A percentile compares a stretch with the other conserved stretches of the same genome.
Conservation (phyloP, 2,797 vertebrate genomes). For the Zalophus californianus region DNA sequence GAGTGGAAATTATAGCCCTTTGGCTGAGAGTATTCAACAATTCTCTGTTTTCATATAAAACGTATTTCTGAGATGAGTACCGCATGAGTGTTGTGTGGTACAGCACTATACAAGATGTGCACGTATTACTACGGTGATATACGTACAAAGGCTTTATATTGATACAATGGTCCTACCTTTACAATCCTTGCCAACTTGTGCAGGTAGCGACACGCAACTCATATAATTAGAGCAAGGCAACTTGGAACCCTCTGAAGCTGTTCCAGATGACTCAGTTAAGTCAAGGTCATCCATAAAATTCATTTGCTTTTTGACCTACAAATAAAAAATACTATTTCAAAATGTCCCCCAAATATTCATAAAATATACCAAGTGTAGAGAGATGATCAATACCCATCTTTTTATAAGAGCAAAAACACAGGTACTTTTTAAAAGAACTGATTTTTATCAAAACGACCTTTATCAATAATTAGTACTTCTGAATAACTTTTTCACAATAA, state of each 20-base stretch:
- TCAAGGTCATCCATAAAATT: constrained; percentile 90
- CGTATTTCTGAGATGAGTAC: too few relatives aligned
- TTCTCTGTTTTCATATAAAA: too few relatives aligned
- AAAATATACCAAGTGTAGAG: neutral
- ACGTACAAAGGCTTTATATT: neutral
- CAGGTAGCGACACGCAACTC: constrained; percentile 89
- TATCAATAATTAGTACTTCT: constrained; percentile 21
- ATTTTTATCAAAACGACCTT: neutral
- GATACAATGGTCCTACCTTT: constrained; percentile 86
- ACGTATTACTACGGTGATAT: too few relatives aligned
- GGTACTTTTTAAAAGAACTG: neutral
- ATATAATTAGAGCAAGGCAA: constrained; percentile 88
- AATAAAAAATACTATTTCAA: constrained; percentile 47
- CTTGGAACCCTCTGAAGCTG: constrained; percentile 91
- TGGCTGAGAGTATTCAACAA: too few relatives aligned
- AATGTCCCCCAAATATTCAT: neutral
- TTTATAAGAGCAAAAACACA: neutral
- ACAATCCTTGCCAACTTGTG: constrained; percentile 90
- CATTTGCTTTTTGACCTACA: constrained; percentile 86
- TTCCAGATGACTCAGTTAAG: constrained; percentile 92
- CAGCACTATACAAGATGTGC: too few relatives aligned
- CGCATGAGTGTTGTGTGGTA: too few relatives aligned
- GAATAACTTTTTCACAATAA: constrained; percentile 31
- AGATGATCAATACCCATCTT: neutral
- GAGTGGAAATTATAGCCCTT: too few relatives aligned